Evolutionary conservation across 1,140 invertebrate genomes (phyloP), one percentile per base, ranked within the genome.

Genomic region (Drosophila repleta): DNA sequence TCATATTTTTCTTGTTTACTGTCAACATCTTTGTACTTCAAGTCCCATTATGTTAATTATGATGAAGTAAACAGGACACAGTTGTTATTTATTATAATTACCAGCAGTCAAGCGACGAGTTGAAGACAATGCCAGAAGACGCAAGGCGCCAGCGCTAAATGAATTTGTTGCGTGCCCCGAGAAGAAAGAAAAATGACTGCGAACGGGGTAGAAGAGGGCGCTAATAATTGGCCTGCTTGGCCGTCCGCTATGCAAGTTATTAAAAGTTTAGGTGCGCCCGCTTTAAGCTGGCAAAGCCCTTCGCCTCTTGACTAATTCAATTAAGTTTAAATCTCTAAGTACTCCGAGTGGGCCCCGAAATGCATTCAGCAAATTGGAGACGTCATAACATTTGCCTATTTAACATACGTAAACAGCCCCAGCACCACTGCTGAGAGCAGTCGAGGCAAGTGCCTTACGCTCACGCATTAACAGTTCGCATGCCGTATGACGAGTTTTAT

Each of bases 31-130:
- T 89, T 87, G 83, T 87, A 87, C 82, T 87, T 87, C 79, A 88
- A 87, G 82, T 87, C 83, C 82, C 83, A 87, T 87, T 87, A 87
- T 87, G 82, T 88, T 87, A 87, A 87, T 87, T 87, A 87, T 87
- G 82, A 87, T 87, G 82, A 87, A 87, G 82, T 87, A 87, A 87
- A 87, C 82, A 88, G 83, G 82, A 88, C 82, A 83, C 82, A 87
- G 82, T 87, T 87, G 82, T 87, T 87, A 87, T 89, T 87, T 87
- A 87, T 87, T 88, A 87, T 87, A 88, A 87, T 88, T 87, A 87
- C 82, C 82, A 87, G 64, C 79, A 87, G 81, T 87, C 77, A 79
- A 77, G 77, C 66, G 62, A 32, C 46, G 77, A 67, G 76, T 63
- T 70, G 49, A 73, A 72, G 62, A 62, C 57, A 61, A 72, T 43